Conservation (phyloP, 1,140 invertebrate species). For the Thalassaphorura encarpata region DNA sequence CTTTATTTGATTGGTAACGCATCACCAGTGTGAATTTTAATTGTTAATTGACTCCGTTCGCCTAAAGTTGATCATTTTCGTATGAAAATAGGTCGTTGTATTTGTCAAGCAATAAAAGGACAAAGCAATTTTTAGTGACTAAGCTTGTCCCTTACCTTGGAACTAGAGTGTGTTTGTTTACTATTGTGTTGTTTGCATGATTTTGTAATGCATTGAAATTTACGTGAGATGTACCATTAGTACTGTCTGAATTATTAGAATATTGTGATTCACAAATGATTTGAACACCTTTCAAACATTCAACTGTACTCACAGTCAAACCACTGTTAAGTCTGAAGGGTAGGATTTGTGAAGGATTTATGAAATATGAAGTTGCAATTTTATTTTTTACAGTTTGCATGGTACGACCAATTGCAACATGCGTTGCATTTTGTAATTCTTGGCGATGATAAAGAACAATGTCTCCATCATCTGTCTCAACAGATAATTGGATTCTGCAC, state of each 20-base stretch:
- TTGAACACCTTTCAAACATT: neutral
- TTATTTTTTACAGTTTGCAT: too few relatives aligned
- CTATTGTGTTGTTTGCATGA: neutral
- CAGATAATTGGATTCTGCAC: too few relatives aligned
- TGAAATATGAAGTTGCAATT: too few relatives aligned
- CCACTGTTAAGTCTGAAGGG: too few relatives aligned
- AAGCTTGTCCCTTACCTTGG: neutral
- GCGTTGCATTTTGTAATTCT: too few relatives aligned
- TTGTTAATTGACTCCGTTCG: slow-evolving; percentile 18
- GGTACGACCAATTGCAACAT: too few relatives aligned
- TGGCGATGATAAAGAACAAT: too few relatives aligned
- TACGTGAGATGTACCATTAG: neutral
- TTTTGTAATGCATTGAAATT: neutral
- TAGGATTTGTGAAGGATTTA: too few relatives aligned
- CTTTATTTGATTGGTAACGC: slow-evolving; percentile 33
- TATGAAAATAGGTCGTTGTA: neutral
- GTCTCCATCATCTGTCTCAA: too few relatives aligned
- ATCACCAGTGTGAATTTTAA: slow-evolving; percentile 33
- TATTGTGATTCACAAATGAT: neutral
- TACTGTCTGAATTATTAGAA: neutral
- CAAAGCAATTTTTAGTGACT: neutral
- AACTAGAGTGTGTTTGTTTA: too few relatives aligned
- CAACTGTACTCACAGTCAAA: too few relatives aligned
- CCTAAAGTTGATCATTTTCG: neutral
- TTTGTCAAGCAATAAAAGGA: neutral